Percentiles rank a stretch among this genome's conserved stretches.
Evolutionary conservation across 2,797 vertebrate species (phyloP).

Genomic region (Odontamblyopus rebecca): DNA sequence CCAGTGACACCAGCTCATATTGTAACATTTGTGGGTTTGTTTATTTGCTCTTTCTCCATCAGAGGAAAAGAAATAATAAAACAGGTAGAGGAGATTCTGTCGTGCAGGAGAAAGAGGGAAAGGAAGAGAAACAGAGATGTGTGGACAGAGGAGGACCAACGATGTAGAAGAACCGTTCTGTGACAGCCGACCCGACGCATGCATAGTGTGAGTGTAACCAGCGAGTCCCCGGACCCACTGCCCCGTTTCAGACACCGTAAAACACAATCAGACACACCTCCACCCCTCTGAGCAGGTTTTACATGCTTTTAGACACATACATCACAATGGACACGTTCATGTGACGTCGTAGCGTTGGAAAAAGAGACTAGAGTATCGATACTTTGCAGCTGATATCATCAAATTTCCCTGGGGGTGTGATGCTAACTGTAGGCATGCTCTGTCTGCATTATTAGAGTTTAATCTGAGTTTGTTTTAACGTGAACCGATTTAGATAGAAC

Average conservation of each 20-base stretch:
- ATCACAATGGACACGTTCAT: conserved; percentile 35
- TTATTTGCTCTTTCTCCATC: conserved; percentile 79
- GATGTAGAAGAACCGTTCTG: conserved; percentile 71
- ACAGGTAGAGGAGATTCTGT: conserved; percentile 59
- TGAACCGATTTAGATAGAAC: too few relatives aligned
- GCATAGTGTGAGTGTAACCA: conserved; percentile 75
- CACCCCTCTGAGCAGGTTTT: conserved; percentile 7
- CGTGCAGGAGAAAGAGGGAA: conserved; percentile 68
- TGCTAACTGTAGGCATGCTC: too few relatives aligned
- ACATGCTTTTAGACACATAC: conserved; percentile 49
- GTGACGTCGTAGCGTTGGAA: background rate
- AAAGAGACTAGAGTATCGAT: background rate
- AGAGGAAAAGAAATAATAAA: conserved; percentile 59
- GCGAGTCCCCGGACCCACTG: conserved; percentile 59
- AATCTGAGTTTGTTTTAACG: too few relatives aligned
- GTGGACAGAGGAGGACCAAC: conserved; percentile 48
- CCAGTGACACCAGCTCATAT: background rate
- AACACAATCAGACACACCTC: background rate
- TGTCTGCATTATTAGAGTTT: too few relatives aligned
- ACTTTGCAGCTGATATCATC: too few relatives aligned
- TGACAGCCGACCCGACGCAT: conserved; percentile 73
- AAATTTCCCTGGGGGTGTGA: too few relatives aligned
- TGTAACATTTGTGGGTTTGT: conserved; percentile 70
- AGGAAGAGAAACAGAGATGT: conserved; percentile 47
- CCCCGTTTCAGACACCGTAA: conserved; percentile 21